Percentiles rank a stretch among this genome's conserved stretches.
Conservation (phyloP, 2,797 vertebrate species). For the Gallinago solitaria region DNA sequence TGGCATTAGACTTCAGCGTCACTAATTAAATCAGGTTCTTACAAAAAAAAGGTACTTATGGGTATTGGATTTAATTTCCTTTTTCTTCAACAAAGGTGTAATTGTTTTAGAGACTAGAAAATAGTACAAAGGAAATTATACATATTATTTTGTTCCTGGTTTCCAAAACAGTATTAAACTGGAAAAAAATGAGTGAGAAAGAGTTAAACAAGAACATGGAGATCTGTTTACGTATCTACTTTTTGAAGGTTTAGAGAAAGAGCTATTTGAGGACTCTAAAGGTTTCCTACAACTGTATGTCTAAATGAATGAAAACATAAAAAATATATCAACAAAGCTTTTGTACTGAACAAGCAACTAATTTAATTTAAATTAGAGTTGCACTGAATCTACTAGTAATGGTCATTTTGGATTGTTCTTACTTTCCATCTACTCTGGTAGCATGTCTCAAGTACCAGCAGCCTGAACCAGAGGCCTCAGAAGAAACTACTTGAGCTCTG, state of each 20-base stretch:
- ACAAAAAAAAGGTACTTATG: not conserved
- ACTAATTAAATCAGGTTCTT: not conserved
- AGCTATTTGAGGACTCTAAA: not conserved
- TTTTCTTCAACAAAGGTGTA: not conserved
- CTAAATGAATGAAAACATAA: not conserved
- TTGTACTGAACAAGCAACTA: not conserved
- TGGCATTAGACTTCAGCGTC: not conserved
- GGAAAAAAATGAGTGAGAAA: not conserved
- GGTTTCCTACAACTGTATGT: not conserved
- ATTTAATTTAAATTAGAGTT: not conserved
- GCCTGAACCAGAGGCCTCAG: not conserved
- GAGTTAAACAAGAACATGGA: not conserved
- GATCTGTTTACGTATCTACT: not conserved
- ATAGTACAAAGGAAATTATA: not conserved
- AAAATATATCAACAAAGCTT: not conserved
- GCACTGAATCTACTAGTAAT: not conserved
- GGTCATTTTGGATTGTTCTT: not conserved
- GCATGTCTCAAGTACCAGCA: not conserved
- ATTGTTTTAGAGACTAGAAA: not conserved
- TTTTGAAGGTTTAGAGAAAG: not conserved
- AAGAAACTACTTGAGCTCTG: not conserved
- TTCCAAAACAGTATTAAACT: not conserved
- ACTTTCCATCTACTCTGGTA: not conserved
- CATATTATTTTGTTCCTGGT: not conserved
- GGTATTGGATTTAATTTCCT: not conserved